Evolutionary conservation across 2,888 invertebrate species (phyloP).

Genomic region (Drosophila cognata): DNA sequence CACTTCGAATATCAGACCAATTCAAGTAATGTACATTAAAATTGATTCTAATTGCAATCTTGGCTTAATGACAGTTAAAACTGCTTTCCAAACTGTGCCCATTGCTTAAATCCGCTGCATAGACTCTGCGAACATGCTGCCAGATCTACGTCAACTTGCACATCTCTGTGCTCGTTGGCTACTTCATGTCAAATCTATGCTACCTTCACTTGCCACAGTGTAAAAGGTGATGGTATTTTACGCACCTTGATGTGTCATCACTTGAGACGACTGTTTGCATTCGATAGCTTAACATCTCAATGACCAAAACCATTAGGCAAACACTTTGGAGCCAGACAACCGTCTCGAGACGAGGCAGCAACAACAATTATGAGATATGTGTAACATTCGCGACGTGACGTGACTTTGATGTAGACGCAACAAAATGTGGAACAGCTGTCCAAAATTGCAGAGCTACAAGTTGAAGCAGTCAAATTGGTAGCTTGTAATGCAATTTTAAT

Average conservation of each 20-base stretch:
- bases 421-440: slow-evolving; percentile 71
- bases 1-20: too few species aligned
- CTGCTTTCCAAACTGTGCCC: background rate
- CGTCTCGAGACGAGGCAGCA: slow-evolving; percentile 23
- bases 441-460: slow-evolving; percentile 27
- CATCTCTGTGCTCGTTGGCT: slow-evolving; percentile 8
- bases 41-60: background rate
- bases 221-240: slow-evolving; percentile 13
- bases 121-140: background rate
- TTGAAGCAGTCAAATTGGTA: slow-evolving; percentile 16
- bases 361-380: slow-evolving; percentile 61
- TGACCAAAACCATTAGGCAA: slow-evolving; percentile 41
- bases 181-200: slow-evolving; percentile 4
- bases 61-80: background rate
- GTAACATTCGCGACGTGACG: slow-evolving; percentile 59
- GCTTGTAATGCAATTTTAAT: slow-evolving; percentile 62
- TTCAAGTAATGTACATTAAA: background rate
- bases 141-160: background rate
- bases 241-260: slow-evolving; percentile 75
- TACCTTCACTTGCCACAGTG: slow-evolving; percentile 18
- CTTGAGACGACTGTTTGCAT: slow-evolving; percentile 51
- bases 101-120: background rate
- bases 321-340: slow-evolving; percentile 29
- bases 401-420: slow-evolving; percentile 69
- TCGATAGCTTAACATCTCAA: slow-evolving; percentile 64